A percentile compares a stretch with the other conserved stretches of the same genome.
Conservation (phyloP, 2,113 vertebrate genomes). For the Pollimyrus isidori region DNA sequence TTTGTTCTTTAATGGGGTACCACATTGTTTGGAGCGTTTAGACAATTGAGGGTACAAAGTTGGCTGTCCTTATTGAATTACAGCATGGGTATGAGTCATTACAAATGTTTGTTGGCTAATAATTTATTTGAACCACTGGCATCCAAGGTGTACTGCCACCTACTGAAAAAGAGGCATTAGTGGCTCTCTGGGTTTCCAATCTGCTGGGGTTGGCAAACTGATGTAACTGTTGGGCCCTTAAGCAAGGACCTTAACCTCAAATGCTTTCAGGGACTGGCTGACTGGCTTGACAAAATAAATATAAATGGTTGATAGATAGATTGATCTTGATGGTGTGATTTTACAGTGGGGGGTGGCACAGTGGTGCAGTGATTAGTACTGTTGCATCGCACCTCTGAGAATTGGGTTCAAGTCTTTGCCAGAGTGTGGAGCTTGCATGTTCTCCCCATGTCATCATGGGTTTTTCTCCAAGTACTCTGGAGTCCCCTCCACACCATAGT, state of each 20-base stretch:
- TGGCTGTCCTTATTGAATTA: background rate
- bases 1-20: background rate
- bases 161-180: background rate
- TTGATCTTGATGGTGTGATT: background rate
- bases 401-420: no score
- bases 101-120: background rate
- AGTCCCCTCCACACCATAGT: no score
- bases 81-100: background rate
- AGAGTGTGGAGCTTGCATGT: no score
- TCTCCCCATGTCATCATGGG: no score
- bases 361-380: no score
- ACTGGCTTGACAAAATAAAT: background rate
- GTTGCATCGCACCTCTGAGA: no score
- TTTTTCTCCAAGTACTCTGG: no score
- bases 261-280: background rate
- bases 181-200: background rate
- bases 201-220: background rate
- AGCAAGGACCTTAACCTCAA: background rate
- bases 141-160: background rate
- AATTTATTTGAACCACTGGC: background rate
- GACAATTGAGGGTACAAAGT: background rate
- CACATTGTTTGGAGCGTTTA: background rate
- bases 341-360: background rate
- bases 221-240: background rate
- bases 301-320: background rate